These are phyloP conservation scores for Pandemis cinnamomeana DNA, from an alignment of 2,888 invertebrate genomes.

Conservation along the genomic window DNA sequence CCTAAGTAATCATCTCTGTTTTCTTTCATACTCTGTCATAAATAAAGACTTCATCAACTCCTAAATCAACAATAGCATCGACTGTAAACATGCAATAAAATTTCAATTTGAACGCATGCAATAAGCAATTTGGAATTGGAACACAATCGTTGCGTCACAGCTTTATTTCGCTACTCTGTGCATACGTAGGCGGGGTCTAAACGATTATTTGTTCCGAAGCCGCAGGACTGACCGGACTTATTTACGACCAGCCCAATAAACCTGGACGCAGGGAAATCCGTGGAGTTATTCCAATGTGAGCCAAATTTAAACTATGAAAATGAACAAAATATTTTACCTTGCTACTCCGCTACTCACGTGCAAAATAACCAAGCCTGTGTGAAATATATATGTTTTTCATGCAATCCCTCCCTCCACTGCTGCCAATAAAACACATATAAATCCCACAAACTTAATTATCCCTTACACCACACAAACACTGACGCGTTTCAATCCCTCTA, in stretches of 20 bases:
- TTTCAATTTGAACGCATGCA: constrained; percentile 5
- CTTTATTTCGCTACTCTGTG: constrained; percentile 42
- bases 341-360: no score
- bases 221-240: constrained; percentile 53
- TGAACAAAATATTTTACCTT: no score
- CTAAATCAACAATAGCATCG: not conserved
- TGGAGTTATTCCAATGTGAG: constrained; percentile 51
- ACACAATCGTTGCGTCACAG: not conserved
- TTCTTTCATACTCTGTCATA: no score
- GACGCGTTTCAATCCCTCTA: no score
- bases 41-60: not conserved
- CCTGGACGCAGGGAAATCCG: constrained; percentile 53
- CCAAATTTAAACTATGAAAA: constrained; percentile 43
- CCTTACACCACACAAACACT: no score
- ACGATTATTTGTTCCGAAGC: constrained; percentile 58
- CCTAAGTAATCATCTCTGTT: no score
- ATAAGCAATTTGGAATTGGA: constrained; percentile 2
- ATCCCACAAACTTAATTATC: no score
- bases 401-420: no score
- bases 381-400: no score
- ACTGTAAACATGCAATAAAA: constrained; percentile 6
- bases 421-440: no score
- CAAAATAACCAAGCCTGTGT: no score
- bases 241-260: constrained; percentile 59
- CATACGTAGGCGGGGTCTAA: constrained; percentile 45